These are phyloP conservation scores for Periplaneta americana DNA, from an alignment of 1,140 invertebrate genomes.

Conservation along the genomic window DNA sequence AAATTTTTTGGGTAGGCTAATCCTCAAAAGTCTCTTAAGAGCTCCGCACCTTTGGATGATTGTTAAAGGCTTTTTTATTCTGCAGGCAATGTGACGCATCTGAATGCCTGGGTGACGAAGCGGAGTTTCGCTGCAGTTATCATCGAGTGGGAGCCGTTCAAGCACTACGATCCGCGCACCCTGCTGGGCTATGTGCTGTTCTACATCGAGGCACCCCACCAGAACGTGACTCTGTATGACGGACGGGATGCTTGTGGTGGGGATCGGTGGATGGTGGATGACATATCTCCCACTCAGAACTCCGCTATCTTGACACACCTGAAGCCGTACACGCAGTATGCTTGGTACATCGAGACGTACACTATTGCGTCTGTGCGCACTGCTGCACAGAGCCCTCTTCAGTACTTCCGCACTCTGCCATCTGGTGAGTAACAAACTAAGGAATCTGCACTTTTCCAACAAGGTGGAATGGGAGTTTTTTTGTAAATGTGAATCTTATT, in stretches of 20 bases:
- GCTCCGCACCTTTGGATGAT: no score
- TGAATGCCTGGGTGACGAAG: constrained; percentile 48
- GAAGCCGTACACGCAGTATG: constrained; percentile 81
- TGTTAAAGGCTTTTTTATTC: constrained; percentile 10
- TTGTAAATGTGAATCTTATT: no score
- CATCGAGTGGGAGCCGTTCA: constrained; percentile 62
- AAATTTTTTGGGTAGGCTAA: no score
- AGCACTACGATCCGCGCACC: constrained; percentile 60
- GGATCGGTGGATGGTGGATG: constrained; percentile 51
- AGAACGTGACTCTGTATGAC: constrained; percentile 76
- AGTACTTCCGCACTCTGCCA: constrained; percentile 80
- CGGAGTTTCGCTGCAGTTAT: constrained; percentile 44
- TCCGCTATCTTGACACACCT: constrained; percentile 57
- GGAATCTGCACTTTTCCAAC: no score
- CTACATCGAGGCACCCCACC: constrained; percentile 60
- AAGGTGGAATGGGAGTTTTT: no score
- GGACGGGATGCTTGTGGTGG: constrained; percentile 81
- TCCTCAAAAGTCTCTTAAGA: no score
- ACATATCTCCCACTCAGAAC: constrained; percentile 36
- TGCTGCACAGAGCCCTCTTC: constrained; percentile 70
- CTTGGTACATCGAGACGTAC: constrained; percentile 83
- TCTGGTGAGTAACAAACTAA: no score
- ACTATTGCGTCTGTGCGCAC: constrained; percentile 71
- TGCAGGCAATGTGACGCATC: constrained; percentile 51
- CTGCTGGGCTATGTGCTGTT: constrained; percentile 80